Conservation (phyloP, 1,140 invertebrate species). For the Radopholus similis region DNA sequence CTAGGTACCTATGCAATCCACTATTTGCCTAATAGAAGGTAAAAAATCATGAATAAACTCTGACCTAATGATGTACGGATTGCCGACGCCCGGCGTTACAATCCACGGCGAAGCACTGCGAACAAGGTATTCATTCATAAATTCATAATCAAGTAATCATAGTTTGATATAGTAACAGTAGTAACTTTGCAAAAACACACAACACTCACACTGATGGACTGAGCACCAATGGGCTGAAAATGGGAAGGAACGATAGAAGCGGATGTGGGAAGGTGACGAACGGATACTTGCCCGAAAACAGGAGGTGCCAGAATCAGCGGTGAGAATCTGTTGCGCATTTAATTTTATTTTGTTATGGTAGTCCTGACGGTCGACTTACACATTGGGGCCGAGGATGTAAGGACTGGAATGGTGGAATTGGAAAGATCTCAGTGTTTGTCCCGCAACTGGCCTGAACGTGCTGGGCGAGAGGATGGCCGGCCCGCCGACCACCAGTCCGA, state of each 20-base stretch:
- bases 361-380: not conserved
- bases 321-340: not conserved
- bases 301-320: slow-evolving; percentile 7
- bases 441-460: slow-evolving; percentile 9
- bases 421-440: not conserved
- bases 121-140: too few relatives aligned
- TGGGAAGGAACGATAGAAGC: not conserved
- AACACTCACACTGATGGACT: slow-evolving; percentile 11
- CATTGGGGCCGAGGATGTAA: slow-evolving; percentile 16
- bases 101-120: slow-evolving; percentile 17
- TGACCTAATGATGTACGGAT: slow-evolving; percentile 15
- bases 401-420: not conserved
- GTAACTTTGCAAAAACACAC: too few relatives aligned
- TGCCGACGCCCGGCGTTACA: slow-evolving; percentile 13
- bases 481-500: slow-evolving; percentile 6
- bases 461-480: slow-evolving; percentile 26
- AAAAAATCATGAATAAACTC: too few relatives aligned
- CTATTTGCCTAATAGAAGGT: too few relatives aligned
- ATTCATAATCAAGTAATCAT: too few relatives aligned
- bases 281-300: slow-evolving; percentile 3
- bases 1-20: too few relatives aligned
- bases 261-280: not conserved
- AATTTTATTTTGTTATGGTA: not conserved
- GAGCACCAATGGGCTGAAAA: slow-evolving; percentile 11
- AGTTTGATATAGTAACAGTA: too few relatives aligned